Evolutionary conservation across 2,888 invertebrate genomes (phyloP).

Genomic region (Tanytarsus gracilentus): DNA sequence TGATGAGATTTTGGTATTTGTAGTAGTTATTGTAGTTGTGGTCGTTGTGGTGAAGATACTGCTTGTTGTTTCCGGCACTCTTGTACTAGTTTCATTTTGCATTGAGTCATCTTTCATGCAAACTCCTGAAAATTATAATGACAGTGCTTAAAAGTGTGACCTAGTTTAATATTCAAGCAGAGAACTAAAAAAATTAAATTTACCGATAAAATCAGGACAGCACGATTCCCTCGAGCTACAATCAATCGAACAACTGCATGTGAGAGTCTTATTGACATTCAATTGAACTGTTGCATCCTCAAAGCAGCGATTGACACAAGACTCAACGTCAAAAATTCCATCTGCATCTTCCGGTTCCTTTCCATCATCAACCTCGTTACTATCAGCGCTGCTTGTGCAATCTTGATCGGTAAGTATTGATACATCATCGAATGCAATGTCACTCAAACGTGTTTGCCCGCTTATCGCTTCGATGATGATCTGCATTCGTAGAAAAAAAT

Average conservation of each 20-base stretch:
- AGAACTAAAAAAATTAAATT: neutral
- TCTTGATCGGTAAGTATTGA: constrained; percentile 45
- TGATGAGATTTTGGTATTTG: neutral
- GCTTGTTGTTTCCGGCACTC: neutral
- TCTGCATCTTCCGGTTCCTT: constrained; percentile 32
- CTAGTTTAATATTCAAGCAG: neutral
- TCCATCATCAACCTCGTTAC: constrained; percentile 3
- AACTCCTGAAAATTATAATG: constrained; percentile 13
- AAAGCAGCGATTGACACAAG: constrained; percentile 48
- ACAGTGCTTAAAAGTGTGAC: neutral
- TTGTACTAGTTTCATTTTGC: constrained; percentile 28
- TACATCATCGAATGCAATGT: constrained; percentile 75
- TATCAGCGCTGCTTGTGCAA: constrained; percentile 1
- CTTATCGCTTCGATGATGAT: constrained; percentile 67
- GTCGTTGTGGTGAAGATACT: neutral
- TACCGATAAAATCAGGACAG: constrained; percentile 53
- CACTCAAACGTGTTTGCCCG: constrained; percentile 58
- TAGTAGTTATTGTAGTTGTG: neutral
- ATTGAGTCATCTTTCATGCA: neutral
- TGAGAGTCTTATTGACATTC: constrained; percentile 31
- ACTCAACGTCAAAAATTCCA: constrained; percentile 41
- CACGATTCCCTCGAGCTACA: constrained; percentile 52
- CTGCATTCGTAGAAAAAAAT: constrained; percentile 42
- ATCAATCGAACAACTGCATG: constrained; percentile 51
- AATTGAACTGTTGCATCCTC: constrained; percentile 31